Base-by-base conservation (phyloP, 1,140 invertebrate genomes). In the Conopomorpha cramerella region DNA sequence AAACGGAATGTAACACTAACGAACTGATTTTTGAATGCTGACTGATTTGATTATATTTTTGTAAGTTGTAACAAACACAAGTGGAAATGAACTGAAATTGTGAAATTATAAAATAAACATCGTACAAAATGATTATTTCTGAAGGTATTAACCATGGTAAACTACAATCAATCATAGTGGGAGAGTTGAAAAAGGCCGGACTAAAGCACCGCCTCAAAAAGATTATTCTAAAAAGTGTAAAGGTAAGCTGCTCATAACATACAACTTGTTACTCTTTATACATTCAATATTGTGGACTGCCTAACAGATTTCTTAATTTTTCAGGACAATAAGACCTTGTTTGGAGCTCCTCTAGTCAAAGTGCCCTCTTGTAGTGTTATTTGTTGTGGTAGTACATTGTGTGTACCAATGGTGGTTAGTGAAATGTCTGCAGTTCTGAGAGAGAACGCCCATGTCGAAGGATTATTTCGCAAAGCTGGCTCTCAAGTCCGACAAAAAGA, bases 381-480 rank as follows among this genome's bases (percentile, higher is more conserved):
- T 82, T 61, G 82, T 79, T 56, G 85, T 84, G 45, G 83, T 64
- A 66, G 71, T 85, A 51, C 79, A 60, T 28, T 91, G 26, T 81
- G 86, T 61, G 81, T 92, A 8, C 90, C 91, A n/a, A 79, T 81
- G 46, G 86, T 93, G 59, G 80, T 94, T 1, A 82, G 84, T 44
- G 84, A 91, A 55, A 83, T 88, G 43, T 85, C 87, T 46, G 73
- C 81, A 13, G 82, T 84, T 52, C 81, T 93, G 35, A 66, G 84
- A 30, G 67, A 82, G 16, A 81, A 88, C 64, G 78, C 87, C 16
- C 81, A 83, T 19, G 82, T 84, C 15, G 91, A 93, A 62, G 92
- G 92, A 2, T 66, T 95, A 26, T 94, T 94, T 55, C 79, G 92
- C 16, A 93, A 92, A 76, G 89, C 89, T 41, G 91, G 91, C 2